Conservation (phyloP, 2,888 invertebrate genomes). For the Gymnoscelis rufifasciata region DNA sequence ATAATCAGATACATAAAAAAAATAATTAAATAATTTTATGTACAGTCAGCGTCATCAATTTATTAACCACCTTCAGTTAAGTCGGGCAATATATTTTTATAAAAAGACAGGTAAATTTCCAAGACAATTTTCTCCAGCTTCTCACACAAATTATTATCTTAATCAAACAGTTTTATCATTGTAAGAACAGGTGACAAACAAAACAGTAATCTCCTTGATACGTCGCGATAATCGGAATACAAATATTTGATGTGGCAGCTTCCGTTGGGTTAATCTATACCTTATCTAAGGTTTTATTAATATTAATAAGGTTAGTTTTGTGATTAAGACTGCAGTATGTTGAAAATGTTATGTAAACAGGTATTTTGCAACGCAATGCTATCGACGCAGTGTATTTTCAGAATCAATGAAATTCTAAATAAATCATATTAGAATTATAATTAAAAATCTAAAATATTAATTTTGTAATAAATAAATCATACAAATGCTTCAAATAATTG, state of each 20-base stretch:
- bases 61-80: too few relatives aligned
- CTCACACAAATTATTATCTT: conserved; percentile 43
- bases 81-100: too few relatives aligned
- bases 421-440: too few relatives aligned
- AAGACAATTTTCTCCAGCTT: conserved; percentile 32
- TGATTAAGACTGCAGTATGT: conserved; percentile 24
- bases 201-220: conserved; percentile 67
- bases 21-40: too few relatives aligned
- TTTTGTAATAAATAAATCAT: too few relatives aligned
- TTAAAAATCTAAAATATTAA: too few relatives aligned
- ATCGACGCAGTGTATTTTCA: too few relatives aligned
- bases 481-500: too few relatives aligned
- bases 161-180: conserved; percentile 63
- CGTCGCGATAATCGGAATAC: conserved; percentile 55
- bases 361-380: too few relatives aligned
- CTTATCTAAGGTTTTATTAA: conserved; percentile 39
- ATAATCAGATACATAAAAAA: too few relatives aligned
- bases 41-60: too few relatives aligned
- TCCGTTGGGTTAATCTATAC: conserved; percentile 69
- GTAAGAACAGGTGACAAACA: conserved; percentile 66
- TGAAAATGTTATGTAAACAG: neutral
- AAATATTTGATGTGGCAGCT: conserved; percentile 68
- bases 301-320: conserved; percentile 46
- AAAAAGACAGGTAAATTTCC: neutral
- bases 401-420: too few relatives aligned